A percentile compares a stretch with the other conserved stretches of the same genome.
Evolutionary conservation across 2,888 invertebrate species (phyloP).

Genomic region (Fabriciana adippe): DNA sequence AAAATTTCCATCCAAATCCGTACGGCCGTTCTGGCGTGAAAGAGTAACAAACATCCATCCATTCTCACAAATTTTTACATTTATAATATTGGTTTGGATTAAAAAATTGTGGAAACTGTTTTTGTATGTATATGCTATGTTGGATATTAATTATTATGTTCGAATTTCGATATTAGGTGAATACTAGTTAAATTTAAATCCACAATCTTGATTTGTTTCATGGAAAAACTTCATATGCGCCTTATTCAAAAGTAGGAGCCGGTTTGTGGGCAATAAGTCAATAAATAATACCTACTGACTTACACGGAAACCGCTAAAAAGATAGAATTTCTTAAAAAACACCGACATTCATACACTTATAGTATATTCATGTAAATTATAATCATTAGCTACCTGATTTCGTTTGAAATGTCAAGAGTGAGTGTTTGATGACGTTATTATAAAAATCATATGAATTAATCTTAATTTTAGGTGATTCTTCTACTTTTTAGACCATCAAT

Average conservation of each 20-base stretch:
- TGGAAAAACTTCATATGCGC: no score
- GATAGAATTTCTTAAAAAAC: constrained; percentile 56
- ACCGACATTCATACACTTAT: constrained; percentile 67
- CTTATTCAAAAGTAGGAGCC: neutral
- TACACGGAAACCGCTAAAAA: constrained; percentile 53
- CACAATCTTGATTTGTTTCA: neutral
- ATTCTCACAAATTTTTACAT: no score
- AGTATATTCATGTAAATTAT: constrained; percentile 72
- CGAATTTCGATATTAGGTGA: no score
- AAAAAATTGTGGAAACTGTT: no score
- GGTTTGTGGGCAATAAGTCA: constrained; percentile 50
- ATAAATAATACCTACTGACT: constrained; percentile 51
- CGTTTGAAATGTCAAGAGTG: constrained; percentile 48
- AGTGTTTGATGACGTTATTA: constrained; percentile 30
- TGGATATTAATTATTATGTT: no score
- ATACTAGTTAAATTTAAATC: neutral
- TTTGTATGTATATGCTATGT: no score
- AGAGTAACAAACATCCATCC: no score
- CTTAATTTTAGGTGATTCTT: constrained; percentile 1
- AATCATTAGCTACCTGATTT: constrained; percentile 67
- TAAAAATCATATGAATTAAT: constrained; percentile 29
- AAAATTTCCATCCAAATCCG: no score
- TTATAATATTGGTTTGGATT: no score
- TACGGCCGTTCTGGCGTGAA: no score
- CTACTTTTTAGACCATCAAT: neutral